Conservation (phyloP, 2,888 invertebrate genomes). For the Melanostoma mellinum region DNA sequence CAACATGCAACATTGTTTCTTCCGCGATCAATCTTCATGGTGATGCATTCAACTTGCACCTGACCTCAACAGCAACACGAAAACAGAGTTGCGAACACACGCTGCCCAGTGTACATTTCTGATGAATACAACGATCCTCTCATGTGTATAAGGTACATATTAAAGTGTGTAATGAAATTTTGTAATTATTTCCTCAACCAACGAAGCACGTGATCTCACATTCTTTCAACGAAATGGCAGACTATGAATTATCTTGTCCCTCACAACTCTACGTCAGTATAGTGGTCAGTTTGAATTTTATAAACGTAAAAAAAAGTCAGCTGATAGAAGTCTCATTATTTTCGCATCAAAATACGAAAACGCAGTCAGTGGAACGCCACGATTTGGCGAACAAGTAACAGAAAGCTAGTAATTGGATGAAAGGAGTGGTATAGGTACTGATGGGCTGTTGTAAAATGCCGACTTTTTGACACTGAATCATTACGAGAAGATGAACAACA, state of each 20-base stretch:
- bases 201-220: conserved; percentile 55
- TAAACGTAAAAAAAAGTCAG: conserved; percentile 5
- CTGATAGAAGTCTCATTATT: conserved; percentile 26
- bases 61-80: conserved; percentile 26
- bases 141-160: conserved; percentile 25
- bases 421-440: conserved; percentile 4
- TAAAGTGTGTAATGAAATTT: conserved; percentile 63
- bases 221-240: conserved; percentile 10
- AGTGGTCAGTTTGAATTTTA: conserved; percentile 15
- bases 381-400: conserved; percentile 7
- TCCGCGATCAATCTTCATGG: conserved; percentile 35
- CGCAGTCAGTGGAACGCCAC: conserved; percentile 61
- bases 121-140: conserved; percentile 6
- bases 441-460: conserved; percentile 36
- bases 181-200: conserved; percentile 61
- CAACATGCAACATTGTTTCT: conserved; percentile 5
- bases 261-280: conserved; percentile 19
- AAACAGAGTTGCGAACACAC: too few species aligned
- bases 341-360: conserved; percentile 39
- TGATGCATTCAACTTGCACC: conserved; percentile 54
- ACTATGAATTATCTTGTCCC: conserved; percentile 13
- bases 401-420: conserved; percentile 15
- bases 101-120: not conserved
- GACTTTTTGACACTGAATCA: conserved; percentile 54
- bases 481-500: conserved; percentile 20